phyloP scores from a whole-genome alignment of 1,140 invertebrate genomes.

The Dryas iulia region DNA sequence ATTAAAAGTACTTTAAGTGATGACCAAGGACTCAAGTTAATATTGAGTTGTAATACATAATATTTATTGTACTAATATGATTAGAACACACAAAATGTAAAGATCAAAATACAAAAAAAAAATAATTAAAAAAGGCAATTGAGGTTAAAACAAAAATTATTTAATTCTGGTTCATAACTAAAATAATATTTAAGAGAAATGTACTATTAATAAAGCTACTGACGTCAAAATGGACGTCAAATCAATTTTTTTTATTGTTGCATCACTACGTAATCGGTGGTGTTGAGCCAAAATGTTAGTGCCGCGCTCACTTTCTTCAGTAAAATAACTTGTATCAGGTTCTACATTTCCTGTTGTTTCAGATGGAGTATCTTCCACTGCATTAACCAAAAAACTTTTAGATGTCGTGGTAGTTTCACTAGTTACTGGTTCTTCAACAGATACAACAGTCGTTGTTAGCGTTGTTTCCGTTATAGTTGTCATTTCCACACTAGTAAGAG shows the following conservation, averaged over 20 bases:
- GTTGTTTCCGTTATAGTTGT: not conserved
- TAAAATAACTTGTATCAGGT: constrained; percentile 29
- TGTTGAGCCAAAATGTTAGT: constrained; percentile 49
- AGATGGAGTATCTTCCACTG: not conserved
- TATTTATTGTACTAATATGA: too few relatives aligned
- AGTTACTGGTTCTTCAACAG: not conserved
- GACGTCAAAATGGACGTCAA: constrained; percentile 5
- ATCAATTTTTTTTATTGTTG: not conserved
- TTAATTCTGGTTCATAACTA: constrained; percentile 2
- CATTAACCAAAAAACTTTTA: not conserved
- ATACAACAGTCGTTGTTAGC: not conserved
- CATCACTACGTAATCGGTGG: constrained; percentile 24
- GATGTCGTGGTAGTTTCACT: not conserved
- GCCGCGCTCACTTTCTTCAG: constrained; percentile 41
- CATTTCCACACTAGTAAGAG: not conserved
- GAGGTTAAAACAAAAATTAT: constrained; percentile 1
- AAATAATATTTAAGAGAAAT: constrained; percentile 14
- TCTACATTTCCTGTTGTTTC: not conserved
- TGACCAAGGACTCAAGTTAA: too few relatives aligned
- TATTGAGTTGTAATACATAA: too few relatives aligned
- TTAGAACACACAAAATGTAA: too few relatives aligned
- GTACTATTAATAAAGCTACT: constrained; percentile 1
- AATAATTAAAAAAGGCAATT: not conserved
- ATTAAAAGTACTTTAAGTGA: too few relatives aligned
- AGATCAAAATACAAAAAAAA: not conserved